Conservation (phyloP, 53 echinoderm and acorn worm genomes). For the Paracentrotus lividus region DNA sequence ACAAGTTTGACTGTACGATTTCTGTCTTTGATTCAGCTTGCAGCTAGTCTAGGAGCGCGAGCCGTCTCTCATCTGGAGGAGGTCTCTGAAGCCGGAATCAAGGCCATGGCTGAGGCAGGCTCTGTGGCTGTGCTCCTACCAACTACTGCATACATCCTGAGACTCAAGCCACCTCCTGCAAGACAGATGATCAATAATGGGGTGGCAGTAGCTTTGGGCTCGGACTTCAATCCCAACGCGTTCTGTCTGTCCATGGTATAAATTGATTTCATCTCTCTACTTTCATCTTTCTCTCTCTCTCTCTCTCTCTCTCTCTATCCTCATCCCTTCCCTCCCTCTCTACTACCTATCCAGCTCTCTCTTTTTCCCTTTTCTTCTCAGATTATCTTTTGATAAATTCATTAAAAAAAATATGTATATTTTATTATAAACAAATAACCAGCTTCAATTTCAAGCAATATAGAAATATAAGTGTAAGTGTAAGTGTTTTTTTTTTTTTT, state of each 20-base stretch:
- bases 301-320: background rate
- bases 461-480: too few relatives aligned
- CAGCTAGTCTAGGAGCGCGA: conserved; percentile 83
- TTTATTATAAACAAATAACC: too few relatives aligned
- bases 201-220: conserved; percentile 91
- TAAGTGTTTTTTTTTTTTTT: too few relatives aligned
- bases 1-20: too few relatives aligned
- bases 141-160: conserved; percentile 97
- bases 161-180: conserved; percentile 89
- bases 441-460: too few relatives aligned
- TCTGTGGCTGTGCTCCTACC: conserved; percentile 93
- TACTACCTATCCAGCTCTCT: background rate
- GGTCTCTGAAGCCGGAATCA: conserved; percentile 86
- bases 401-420: too few relatives aligned
- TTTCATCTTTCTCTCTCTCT: background rate
- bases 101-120: conserved; percentile 89
- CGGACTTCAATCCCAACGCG: conserved; percentile 97
- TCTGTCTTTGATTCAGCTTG: conserved; percentile 74
- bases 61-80: conserved; percentile 97
- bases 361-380: background rate
- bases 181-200: conserved; percentile 88
- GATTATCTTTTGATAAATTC: too few relatives aligned
- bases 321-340: background rate
- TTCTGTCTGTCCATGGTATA: conserved; percentile 97
- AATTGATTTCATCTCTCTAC: background rate